phyloP scores from a whole-genome alignment of 2,113 vertebrate species.

The Lichenostomus cassidix region DNA sequence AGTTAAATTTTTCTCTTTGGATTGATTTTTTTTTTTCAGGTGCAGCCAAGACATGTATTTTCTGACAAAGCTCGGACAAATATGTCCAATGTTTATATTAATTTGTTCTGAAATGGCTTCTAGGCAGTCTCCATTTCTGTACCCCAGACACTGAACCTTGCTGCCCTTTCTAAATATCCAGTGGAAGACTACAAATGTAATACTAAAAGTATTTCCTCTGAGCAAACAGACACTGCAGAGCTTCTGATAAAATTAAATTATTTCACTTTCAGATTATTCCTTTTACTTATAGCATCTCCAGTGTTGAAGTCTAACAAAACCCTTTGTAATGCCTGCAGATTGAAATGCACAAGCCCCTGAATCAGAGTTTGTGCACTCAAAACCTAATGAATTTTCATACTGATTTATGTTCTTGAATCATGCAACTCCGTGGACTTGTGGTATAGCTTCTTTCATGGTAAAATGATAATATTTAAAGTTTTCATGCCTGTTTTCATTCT shows the following conservation, averaged over 20 bases:
- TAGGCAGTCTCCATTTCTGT: neutral
- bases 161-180: slow-evolving; percentile 6
- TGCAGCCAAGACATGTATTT: neutral
- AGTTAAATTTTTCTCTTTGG: neutral
- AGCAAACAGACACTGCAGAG: neutral
- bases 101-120: neutral
- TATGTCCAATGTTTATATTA: neutral
- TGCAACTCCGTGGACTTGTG: neutral
- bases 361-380: neutral
- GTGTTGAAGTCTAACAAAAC: neutral
- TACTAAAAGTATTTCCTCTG: slow-evolving; percentile 31
- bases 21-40: neutral
- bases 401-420: neutral
- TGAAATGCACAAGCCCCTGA: neutral
- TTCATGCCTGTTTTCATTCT: neutral
- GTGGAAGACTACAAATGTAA: neutral
- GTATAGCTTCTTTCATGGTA: neutral
- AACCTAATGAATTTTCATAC: neutral
- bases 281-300: neutral
- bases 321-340: neutral
- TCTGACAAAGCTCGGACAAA: neutral
- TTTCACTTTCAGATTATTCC: neutral
- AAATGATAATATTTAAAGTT: neutral
- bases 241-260: neutral
- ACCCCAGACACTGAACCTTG: neutral